A percentile compares a stretch with the other conserved stretches of the same genome.
Conservation (phyloP, 2,888 invertebrate species). For the Ommatoiulus sabulosus region DNA sequence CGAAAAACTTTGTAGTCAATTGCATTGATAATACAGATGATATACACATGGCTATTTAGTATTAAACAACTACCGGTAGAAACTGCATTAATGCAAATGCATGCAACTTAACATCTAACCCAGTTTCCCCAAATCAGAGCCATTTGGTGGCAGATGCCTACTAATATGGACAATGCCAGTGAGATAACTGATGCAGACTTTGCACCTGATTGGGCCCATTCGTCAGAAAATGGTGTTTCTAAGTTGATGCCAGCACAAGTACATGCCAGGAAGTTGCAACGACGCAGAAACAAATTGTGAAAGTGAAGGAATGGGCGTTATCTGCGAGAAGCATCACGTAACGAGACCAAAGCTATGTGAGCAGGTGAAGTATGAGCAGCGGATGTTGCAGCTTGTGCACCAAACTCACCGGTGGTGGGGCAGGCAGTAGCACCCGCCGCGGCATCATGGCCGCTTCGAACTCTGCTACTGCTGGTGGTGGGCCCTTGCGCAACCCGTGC, state of each 20-base stretch:
- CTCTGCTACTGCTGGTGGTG: constrained; percentile 57
- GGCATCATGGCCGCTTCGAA: constrained; percentile 57
- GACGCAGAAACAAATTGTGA: constrained; percentile 25
- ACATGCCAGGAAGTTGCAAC: constrained; percentile 26
- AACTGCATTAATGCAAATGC: constrained; percentile 11
- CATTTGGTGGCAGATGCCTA: neutral
- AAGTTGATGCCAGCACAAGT: neutral
- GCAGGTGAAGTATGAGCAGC: constrained; percentile 38
- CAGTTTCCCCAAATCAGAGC: constrained; percentile 12
- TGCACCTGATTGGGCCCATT: neutral
- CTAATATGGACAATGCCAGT: neutral
- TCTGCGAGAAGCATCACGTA: constrained; percentile 51
- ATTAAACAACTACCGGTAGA: neutral
- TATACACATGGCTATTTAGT: neutral
- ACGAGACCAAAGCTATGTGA: constrained; percentile 48
- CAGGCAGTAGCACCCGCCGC: constrained; percentile 58
- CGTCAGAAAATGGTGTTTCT: neutral
- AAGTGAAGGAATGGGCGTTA: constrained; percentile 15
- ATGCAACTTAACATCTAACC: neutral
- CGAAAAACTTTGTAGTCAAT: neutral
- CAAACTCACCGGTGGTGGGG: constrained; percentile 57
- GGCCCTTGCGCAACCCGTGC: constrained; percentile 54
- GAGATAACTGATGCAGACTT: constrained; percentile 8
- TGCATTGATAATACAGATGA: neutral
- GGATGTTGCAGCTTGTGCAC: constrained; percentile 23